Percentiles rank a stretch among this genome's conserved stretches.
phyloP scores from a whole-genome alignment of 64 coral and sea anemone genomes.

The Acropora yongei region DNA sequence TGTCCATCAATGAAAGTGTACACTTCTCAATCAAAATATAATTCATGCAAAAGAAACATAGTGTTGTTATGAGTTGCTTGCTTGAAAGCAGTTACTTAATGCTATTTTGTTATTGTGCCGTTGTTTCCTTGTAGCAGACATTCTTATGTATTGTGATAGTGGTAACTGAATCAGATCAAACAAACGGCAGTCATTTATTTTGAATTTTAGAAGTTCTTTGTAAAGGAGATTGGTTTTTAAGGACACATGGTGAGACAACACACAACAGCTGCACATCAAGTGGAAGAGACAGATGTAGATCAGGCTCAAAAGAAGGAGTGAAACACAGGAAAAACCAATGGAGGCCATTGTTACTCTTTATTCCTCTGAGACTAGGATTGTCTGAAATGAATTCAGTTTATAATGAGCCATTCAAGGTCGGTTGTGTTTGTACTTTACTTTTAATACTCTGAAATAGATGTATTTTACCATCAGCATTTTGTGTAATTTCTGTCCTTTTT shows the following conservation, averaged over 20 bases:
- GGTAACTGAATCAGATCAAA: background rate
- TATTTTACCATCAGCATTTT: background rate
- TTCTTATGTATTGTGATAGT: background rate
- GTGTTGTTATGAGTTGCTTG: too few relatives aligned
- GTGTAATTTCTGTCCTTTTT: too few relatives aligned
- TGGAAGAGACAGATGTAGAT: slow-evolving; percentile 43
- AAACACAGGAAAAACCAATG: slow-evolving; percentile 55
- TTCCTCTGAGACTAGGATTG: slow-evolving; percentile 92
- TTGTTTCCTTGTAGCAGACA: background rate
- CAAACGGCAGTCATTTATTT: background rate
- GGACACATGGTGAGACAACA: slow-evolving; percentile 66
- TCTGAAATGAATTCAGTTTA: slow-evolving; percentile 96
- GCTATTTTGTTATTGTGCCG: background rate
- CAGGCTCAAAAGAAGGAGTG: background rate
- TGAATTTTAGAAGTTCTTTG: slow-evolving; percentile 71
- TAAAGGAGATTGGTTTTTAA: slow-evolving; percentile 40
- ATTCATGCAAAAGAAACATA: too few relatives aligned
- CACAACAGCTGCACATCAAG: slow-evolving; percentile 60
- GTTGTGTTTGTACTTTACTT: background rate
- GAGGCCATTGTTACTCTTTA: slow-evolving; percentile 93
- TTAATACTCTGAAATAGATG: background rate
- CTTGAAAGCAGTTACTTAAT: background rate
- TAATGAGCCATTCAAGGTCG: slow-evolving; percentile 90
- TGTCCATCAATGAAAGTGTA: too few relatives aligned
- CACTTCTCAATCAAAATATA: too few relatives aligned